Conservation (phyloP, 2,888 invertebrate genomes). For the Euphydryas editha region DNA sequence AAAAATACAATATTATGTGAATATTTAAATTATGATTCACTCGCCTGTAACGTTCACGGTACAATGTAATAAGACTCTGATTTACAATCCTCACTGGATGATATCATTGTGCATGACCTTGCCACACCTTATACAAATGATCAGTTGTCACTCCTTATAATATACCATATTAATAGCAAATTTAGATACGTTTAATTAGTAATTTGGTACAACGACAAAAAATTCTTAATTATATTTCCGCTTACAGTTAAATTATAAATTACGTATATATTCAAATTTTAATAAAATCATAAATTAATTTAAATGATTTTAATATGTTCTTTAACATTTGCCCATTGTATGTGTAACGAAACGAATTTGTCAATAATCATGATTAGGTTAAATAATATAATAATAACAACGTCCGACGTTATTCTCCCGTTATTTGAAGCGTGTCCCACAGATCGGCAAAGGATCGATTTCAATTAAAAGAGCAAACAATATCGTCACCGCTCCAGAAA, state of each 20-base stretch:
- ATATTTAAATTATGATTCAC: conserved; percentile 9
- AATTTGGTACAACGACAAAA: background rate
- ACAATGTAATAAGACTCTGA: conserved; percentile 25
- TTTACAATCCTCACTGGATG: conserved; percentile 32
- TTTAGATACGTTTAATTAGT: background rate
- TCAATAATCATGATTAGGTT: conserved; percentile 2
- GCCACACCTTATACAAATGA: conserved; percentile 54
- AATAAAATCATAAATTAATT: too few species aligned
- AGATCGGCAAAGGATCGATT: conserved; percentile 62
- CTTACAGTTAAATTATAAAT: too few species aligned
- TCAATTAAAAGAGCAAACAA: conserved; percentile 75
- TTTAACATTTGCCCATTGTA: background rate
- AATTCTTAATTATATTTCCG: too few species aligned
- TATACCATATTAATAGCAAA: background rate
- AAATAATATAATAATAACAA: conserved; percentile 23
- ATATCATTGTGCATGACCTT: conserved; percentile 57
- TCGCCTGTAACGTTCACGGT: conserved; percentile 6
- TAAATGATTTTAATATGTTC: too few species aligned
- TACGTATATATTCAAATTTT: too few species aligned
- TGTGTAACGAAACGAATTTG: background rate
- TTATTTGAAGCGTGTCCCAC: conserved; percentile 49
- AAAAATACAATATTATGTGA: background rate
- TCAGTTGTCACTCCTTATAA: conserved; percentile 16
- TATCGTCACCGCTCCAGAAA: conserved; percentile 57
- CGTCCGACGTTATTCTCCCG: conserved; percentile 20